phyloP scores from a whole-genome alignment of 1,140 invertebrate species.

The Drosophila persimilis region DNA sequence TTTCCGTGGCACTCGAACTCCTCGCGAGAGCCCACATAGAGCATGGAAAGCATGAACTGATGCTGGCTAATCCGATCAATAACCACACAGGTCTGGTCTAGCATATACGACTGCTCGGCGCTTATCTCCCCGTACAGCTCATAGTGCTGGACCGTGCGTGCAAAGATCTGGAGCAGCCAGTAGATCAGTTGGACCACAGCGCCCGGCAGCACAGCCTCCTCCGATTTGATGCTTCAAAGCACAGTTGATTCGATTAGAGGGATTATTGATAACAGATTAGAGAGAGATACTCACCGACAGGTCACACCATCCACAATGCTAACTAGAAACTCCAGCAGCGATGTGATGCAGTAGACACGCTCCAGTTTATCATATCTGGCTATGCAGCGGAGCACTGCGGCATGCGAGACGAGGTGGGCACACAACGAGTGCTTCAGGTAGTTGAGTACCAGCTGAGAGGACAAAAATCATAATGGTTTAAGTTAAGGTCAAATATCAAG shows the following conservation, averaged over 20 bases:
- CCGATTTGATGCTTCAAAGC: constrained; percentile 88
- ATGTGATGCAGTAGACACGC: constrained; percentile 94
- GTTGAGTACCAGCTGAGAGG: constrained; percentile 90
- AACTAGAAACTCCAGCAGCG: constrained; percentile 93
- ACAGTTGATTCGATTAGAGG: neutral
- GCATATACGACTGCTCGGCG: constrained; percentile 85
- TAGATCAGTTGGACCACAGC: constrained; percentile 90
- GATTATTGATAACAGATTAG: neutral
- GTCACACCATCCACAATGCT: constrained; percentile 89
- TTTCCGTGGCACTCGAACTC: constrained; percentile 83
- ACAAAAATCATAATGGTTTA: neutral
- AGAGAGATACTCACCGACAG: constrained; percentile 73
- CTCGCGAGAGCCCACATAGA: constrained; percentile 90
- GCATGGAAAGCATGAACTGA: constrained; percentile 91
- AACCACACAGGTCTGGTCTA: constrained; percentile 88
- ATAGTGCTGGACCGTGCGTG: constrained; percentile 85
- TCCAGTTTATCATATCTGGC: constrained; percentile 94
- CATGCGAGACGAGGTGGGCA: constrained; percentile 94
- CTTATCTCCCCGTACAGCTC: constrained; percentile 84
- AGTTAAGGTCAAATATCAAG: no score
- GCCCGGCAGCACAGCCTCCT: constrained; percentile 90
- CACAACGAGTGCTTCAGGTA: constrained; percentile 96
- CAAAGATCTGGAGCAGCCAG: constrained; percentile 92
- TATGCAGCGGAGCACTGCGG: constrained; percentile 93
- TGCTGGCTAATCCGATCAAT: constrained; percentile 88